Evolutionary conservation across 2,888 invertebrate genomes (phyloP), one percentile per base, ranked within the genome.

Genomic region (Cephalotes varians): DNA sequence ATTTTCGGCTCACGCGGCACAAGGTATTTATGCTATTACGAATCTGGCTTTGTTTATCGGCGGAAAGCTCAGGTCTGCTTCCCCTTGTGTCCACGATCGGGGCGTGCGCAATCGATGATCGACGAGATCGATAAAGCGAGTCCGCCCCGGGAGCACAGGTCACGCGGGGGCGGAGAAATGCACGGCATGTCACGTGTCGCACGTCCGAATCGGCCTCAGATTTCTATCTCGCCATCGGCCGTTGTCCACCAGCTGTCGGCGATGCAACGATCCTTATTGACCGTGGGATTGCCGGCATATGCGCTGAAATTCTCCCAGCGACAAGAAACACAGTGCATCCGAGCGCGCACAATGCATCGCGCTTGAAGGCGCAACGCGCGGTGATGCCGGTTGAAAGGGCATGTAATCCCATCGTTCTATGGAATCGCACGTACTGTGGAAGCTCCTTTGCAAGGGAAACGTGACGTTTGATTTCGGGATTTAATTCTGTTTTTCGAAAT

Each of bases 51-150:
- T 76, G 40, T 69, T 51, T 71, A 69, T 76, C 71, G 15, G 37
- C 28, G 21, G 15, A 28, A 54, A 69, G 37, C 49, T 21, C 44
- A 28, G 60, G 64, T 12, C 21, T 62, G 21, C 49, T 34, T 21
- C 51, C 10, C 21, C 21, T 21, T 51, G 21, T 21, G 49, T 31
- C 15, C 28, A 25, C 49, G 44, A 86, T 88, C 86, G 67, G 60
- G 44, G 54, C 87, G 72, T 81, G 88, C 40, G 58, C 31, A 80
- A 86, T 86, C 88, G 79, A 85, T 83, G 72, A 88, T 85, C 79
- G 67, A 21, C 81, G 18, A 86, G 56, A 73, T 56, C n/a, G 77
- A 87, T 86, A 87, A 51, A 54, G 54, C 47, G 37, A 34, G 31
- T 74, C 15, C 54, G 18, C 40, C 34, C 44, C 25, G 64, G 40